Percentiles rank a stretch among this genome's conserved stretches.
Conservation (phyloP, 37 sponge, comb jelly and placozoan species). For the Lycopodina hypogea region DNA sequence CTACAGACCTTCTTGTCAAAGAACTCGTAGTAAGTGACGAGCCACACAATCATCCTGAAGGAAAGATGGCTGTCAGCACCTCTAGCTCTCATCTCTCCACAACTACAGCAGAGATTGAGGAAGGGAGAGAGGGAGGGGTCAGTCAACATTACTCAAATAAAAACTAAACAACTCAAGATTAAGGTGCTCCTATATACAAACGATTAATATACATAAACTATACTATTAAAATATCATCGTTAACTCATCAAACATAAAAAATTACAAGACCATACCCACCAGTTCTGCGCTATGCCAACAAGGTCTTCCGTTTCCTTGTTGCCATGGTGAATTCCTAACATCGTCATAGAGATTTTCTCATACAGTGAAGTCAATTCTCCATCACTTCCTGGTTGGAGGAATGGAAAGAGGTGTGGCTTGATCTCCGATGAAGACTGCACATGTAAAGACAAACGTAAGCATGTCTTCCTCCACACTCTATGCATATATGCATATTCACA, state of each 20-base stretch:
- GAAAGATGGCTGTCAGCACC: background rate
- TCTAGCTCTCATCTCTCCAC: background rate
- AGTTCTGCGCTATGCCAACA: slow-evolving; percentile 8
- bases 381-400: slow-evolving; percentile 53
- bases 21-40: slow-evolving; percentile 71
- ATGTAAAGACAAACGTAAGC: background rate
- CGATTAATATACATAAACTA: too few relatives aligned
- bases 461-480: background rate
- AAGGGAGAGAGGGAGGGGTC: background rate
- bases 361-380: slow-evolving; percentile 38
- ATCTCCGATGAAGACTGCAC: slow-evolving; percentile 20
- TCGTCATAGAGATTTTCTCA: slow-evolving; percentile 22
- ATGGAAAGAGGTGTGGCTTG: slow-evolving; percentile 56
- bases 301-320: background rate
- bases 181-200: too few relatives aligned
- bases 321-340: slow-evolving; percentile 22
- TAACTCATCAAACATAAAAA: too few relatives aligned
- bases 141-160: too few relatives aligned
- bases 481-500: background rate
- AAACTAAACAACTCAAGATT: too few relatives aligned
- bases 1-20: slow-evolving; percentile 60
- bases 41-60: slow-evolving; percentile 73
- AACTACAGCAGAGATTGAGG: background rate
- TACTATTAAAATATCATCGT: too few relatives aligned
- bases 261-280: too few relatives aligned